phyloP scores from a whole-genome alignment of 2,888 invertebrate genomes.

The Chirona hameri region DNA sequence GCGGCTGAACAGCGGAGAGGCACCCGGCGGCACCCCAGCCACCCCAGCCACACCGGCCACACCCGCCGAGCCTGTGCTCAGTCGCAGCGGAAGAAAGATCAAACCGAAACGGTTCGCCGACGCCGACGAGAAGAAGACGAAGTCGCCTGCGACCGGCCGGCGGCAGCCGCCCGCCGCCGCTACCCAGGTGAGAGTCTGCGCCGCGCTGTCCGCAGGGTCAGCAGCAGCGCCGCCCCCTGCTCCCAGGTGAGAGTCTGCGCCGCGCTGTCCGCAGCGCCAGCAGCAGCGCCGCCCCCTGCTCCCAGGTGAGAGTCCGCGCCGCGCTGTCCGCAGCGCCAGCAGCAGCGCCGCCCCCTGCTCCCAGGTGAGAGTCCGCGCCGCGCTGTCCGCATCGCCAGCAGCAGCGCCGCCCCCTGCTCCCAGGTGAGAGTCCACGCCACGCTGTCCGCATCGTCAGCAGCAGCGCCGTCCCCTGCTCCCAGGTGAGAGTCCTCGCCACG shows the following conservation, averaged over 20 bases:
- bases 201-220: not conserved
- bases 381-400: too few relatives aligned
- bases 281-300: too few relatives aligned
- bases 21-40: not conserved
- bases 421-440: too few relatives aligned
- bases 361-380: too few relatives aligned
- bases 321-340: not conserved
- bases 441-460: too few relatives aligned
- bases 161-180: not conserved
- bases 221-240: not conserved
- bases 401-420: too few relatives aligned
- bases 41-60: not conserved
- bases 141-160: not conserved
- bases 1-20: not conserved
- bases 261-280: too few relatives aligned
- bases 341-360: not conserved
- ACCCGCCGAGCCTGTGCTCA: conserved; percentile 45
- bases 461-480: too few relatives aligned
- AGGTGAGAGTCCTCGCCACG: too few relatives aligned
- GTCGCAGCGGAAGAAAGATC: conserved; percentile 70
- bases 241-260: too few relatives aligned
- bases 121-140: conserved; percentile 40
- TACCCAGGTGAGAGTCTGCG: not conserved
- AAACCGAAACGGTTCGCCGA: conserved; percentile 57
- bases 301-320: not conserved